Evolutionary conservation across 1,140 invertebrate genomes (phyloP), one percentile per base, ranked within the genome.

Genomic region (Drosophila grimshawi): DNA sequence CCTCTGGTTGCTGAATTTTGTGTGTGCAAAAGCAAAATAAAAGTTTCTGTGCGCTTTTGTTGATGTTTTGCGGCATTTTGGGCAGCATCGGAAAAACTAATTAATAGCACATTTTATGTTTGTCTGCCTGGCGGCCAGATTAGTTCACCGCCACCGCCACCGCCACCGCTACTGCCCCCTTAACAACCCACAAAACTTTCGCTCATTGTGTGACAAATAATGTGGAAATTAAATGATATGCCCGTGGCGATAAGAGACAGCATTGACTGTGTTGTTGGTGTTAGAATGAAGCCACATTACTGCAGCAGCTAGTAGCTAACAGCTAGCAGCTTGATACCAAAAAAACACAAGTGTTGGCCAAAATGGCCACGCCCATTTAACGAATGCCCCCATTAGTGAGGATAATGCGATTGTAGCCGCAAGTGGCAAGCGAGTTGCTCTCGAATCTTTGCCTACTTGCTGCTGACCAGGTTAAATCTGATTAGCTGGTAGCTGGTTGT

Each of bases 181-280:
- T 19, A 19, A 19, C 19, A 19, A 0, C 19, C 32, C 8, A 7
- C 8, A 32, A 11, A 37, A 32, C 51, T 32, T 11, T n/a, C 32
- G 8, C 46, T 37, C 37, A 32, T 32, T 60, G 59, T 77, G 55
- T 80, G 83, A 86, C 83, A 86, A 86, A 89, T 86, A 86, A 88
- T 83, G 80, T 89, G 86, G 83, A 86, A 86, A 86, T 86, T 88
- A 86, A 86, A 86, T 83, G 83, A 83, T 88, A 86, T 88, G 80
- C 83, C 80, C 46, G 65, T 11, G 53, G 76, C 76, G 83, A 86
- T 88, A 86, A 83, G 83, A 72, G 61, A 80, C 61, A 45, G 33
- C 33, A 29, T 41, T 53, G 41, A 46, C 30, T 19, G 53, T 71
- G 64, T 48, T 78, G 69, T 78, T 68, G 70, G 57, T 69, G 48